These are phyloP conservation scores for Aleiodes testaceus DNA, from an alignment of 2,888 invertebrate species.

Conservation along the genomic window DNA sequence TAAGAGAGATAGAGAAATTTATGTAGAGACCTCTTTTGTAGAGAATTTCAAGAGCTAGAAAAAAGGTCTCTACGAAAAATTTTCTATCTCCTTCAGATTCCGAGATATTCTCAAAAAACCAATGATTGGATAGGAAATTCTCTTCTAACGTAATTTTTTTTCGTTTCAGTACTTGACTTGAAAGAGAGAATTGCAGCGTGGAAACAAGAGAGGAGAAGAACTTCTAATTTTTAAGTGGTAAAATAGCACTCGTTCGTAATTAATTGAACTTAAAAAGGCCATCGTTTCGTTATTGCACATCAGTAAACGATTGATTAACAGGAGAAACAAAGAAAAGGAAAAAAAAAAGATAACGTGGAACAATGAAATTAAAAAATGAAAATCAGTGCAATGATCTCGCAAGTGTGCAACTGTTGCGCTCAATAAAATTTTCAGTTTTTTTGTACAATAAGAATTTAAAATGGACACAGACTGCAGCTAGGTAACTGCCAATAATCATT, in stretches of 20 bases:
- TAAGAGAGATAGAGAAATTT: too few relatives aligned
- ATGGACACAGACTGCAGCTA: slow-evolving; percentile 67
- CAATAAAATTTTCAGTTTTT: slow-evolving; percentile 68
- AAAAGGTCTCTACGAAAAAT: too few relatives aligned
- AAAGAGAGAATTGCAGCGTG: slow-evolving; percentile 90
- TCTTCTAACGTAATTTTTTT: slow-evolving; percentile 18
- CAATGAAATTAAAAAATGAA: slow-evolving; percentile 32
- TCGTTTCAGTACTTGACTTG: slow-evolving; percentile 83
- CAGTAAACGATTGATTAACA: slow-evolving; percentile 38
- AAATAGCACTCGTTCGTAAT: slow-evolving; percentile 43
- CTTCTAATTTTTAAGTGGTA: slow-evolving; percentile 63
- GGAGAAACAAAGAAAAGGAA: slow-evolving; percentile 18
- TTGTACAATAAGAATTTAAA: slow-evolving; percentile 58
- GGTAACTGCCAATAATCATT: slow-evolving; percentile 68
- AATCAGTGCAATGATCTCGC: slow-evolving; percentile 67
- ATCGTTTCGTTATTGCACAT: slow-evolving; percentile 25
- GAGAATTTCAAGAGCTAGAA: too few relatives aligned
- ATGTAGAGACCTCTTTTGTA: too few relatives aligned
- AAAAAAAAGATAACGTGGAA: too few relatives aligned
- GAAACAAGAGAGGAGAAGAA: slow-evolving; percentile 84
- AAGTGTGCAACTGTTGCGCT: slow-evolving; percentile 67
- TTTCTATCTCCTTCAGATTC: too few relatives aligned
- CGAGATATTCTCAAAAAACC: too few relatives aligned
- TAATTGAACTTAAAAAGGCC: slow-evolving; percentile 12
- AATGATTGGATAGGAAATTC: slow-evolving; percentile 54